Conservation (phyloP, 1,140 invertebrate species). For the Helicoverpa zea region DNA sequence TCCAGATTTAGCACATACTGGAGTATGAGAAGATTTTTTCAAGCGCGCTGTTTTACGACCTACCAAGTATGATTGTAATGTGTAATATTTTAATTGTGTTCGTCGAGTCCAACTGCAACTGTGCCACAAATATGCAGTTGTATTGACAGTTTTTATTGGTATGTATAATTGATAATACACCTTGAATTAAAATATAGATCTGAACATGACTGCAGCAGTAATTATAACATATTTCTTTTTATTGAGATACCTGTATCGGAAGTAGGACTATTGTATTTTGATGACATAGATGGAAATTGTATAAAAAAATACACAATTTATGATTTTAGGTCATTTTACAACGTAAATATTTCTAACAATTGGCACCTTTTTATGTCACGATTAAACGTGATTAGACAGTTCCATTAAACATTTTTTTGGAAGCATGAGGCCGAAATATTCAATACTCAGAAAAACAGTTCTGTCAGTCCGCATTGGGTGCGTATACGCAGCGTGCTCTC, state of each 20-base stretch:
- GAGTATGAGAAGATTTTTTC: slow-evolving; percentile 44
- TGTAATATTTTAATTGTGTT: slow-evolving; percentile 53
- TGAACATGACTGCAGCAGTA: slow-evolving; percentile 19
- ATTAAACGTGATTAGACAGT: slow-evolving; percentile 18
- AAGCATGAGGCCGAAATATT: slow-evolving; percentile 15
- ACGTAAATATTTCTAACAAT: neutral
- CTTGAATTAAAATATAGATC: slow-evolving; percentile 42
- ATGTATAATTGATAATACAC: slow-evolving; percentile 37
- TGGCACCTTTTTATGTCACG: slow-evolving; percentile 9
- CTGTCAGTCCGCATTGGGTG: slow-evolving; percentile 2
- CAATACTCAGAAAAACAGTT: slow-evolving; percentile 2
- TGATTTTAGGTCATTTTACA: neutral
- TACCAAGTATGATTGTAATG: slow-evolving; percentile 44
- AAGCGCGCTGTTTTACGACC: slow-evolving; percentile 41
- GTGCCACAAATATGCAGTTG: slow-evolving; percentile 11
- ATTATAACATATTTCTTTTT: slow-evolving; percentile 41
- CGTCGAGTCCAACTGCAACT: slow-evolving; percentile 7
- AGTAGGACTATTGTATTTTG: slow-evolving; percentile 5
- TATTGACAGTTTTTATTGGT: slow-evolving; percentile 41
- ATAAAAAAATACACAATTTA: too few relatives aligned
- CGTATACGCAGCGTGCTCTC: slow-evolving; percentile 54
- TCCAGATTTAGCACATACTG: slow-evolving; percentile 48
- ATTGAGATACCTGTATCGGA: neutral
- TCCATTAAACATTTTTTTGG: slow-evolving; percentile 18
- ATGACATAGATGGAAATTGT: slow-evolving; percentile 10